Base-by-base conservation (phyloP, 2,113 vertebrate species). In the Plestiodon gilberti region DNA sequence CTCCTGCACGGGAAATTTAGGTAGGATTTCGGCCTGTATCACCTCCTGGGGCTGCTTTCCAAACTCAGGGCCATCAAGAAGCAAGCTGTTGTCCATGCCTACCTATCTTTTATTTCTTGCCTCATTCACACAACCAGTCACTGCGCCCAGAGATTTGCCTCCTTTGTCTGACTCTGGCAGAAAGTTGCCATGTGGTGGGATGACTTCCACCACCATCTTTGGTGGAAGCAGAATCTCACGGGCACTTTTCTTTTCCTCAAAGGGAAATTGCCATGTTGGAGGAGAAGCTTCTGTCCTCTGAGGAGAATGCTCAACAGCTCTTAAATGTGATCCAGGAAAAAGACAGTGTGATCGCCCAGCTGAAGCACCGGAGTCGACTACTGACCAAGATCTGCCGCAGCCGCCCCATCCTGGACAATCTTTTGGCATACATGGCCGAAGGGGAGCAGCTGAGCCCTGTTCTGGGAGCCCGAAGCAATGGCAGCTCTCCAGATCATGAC, bases 391-490 rank as follows among this genome's bases (percentile, higher is more conserved):
- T 97, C 83, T 96, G 96, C 82, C 95, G 92, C 80, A 93, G 84
- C 78, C 93, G 96, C 6, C 95, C 94, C 0, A 88, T 96, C 17
- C 86, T 97, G 85, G 95, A 96, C 30, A 89, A 93, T 69, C 94
- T 97, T 87, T 93, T 97, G 88, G 94, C 96, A 0, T 88, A 96
- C 82, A 96, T 97, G 95, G 94, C 95, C 0, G 95, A 97, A 85
- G 97, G 95, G 0, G 97, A 97, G 81, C 92, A 91, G 14, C 93
- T 97, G 81, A 95, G 95, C 5, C 94, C 96, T 10, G 57, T 95
- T 52, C 82, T 85, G 64, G 82, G 85, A 22, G 87, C 85, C 0
- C 71, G 89, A 28, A 83, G 84, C 6, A 89, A 90, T 14, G n/a
- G 65, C 3, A 35, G 85, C 70, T 89, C 91, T 18, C 93, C 89